Conservation (phyloP, 2,888 invertebrate species). For the Stramonita haemastoma region DNA sequence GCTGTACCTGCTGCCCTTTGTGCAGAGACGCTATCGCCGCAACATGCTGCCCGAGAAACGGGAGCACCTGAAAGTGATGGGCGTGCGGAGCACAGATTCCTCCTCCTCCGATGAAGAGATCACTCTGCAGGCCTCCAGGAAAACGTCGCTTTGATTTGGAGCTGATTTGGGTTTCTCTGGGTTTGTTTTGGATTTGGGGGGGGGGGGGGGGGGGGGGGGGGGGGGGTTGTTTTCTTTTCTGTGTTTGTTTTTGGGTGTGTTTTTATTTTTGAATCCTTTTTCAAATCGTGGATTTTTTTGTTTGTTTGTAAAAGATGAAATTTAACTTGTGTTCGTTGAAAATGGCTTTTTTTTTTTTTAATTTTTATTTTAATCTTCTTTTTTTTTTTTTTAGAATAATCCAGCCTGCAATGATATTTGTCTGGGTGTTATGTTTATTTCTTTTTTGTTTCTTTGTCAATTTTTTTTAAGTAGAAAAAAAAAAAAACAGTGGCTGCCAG, state of each 20-base stretch:
- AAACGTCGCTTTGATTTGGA: conserved; percentile 18
- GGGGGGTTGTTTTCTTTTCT: neutral
- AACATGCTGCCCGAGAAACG: neutral
- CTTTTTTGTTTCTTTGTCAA: neutral
- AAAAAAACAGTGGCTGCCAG: neutral
- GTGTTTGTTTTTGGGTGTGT: neutral
- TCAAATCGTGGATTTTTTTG: too few relatives aligned
- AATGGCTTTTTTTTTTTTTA: too few relatives aligned
- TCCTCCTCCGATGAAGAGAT: neutral
- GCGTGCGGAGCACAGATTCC: conserved; percentile 18
- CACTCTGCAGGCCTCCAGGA: neutral
- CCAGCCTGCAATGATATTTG: neutral
- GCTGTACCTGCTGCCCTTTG: conserved; percentile 83
- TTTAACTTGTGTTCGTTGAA: too few relatives aligned
- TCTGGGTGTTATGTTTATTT: neutral
- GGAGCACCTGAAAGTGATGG: conserved; percentile 43
- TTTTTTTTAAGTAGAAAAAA: neutral
- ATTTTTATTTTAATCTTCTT: too few relatives aligned
- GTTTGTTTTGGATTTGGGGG: conserved; percentile 11
- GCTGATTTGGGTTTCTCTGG: neutral
- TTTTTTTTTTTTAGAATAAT: too few relatives aligned
- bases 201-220: neutral
- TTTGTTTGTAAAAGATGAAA: too few relatives aligned
- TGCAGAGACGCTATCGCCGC: conserved; percentile 49
- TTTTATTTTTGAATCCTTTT: neutral